Evolutionary conservation across 2,888 invertebrate genomes (phyloP).

Genomic region (Notodonta dromedarius): DNA sequence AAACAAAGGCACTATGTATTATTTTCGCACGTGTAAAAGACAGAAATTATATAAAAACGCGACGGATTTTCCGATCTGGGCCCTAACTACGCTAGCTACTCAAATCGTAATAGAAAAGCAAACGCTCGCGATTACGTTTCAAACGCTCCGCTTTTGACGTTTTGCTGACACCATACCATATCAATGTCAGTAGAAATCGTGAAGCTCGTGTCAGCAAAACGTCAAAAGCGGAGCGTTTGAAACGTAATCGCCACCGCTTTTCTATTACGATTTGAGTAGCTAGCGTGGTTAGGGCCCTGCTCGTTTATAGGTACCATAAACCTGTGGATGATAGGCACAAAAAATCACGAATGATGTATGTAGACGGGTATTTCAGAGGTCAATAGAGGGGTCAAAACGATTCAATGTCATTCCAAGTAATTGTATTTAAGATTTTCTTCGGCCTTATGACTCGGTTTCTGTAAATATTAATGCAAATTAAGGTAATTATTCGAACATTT

Average conservation of each 20-base stretch:
- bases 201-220: no score
- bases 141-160: no score
- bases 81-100: no score
- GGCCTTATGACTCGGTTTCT: not conserved
- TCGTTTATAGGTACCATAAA: not conserved
- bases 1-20: constrained; percentile 3
- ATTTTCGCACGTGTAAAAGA: constrained; percentile 5
- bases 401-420: not conserved
- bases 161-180: no score
- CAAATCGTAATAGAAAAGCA: no score
- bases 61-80: not conserved
- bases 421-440: not conserved
- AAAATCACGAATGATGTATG: not conserved
- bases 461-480: not conserved
- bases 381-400: constrained; percentile 1
- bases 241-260: no score
- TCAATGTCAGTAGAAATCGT: no score
- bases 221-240: no score
- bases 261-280: no score
- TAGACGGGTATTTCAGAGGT: not conserved
- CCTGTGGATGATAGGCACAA: not conserved
- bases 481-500: not conserved
- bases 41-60: not conserved
- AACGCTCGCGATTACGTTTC: no score
- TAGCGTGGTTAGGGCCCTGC: no score